phyloP scores from a whole-genome alignment of 2,888 invertebrate species.

The Morpho helenor region DNA sequence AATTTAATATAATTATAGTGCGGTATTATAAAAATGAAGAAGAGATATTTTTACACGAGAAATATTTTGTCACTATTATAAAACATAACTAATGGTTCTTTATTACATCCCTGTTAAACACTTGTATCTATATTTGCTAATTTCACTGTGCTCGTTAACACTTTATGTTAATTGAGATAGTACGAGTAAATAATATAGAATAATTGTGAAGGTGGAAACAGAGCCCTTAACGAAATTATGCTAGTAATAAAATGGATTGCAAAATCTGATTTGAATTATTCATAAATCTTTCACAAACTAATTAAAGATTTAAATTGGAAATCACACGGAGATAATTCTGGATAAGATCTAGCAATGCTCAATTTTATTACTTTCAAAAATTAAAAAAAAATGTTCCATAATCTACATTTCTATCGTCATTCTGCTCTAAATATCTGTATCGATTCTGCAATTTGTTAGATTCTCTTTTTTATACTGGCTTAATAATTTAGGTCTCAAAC shows the following conservation, averaged over 20 bases:
- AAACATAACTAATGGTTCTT: too few species aligned
- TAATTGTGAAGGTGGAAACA: not conserved
- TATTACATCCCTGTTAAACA: too few species aligned
- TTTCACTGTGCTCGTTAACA: too few species aligned
- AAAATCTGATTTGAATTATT: slow-evolving; percentile 54
- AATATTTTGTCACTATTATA: too few species aligned
- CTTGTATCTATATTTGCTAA: too few species aligned
- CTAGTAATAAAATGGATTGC: slow-evolving; percentile 7
- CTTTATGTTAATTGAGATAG: too few species aligned
- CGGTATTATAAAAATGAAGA: too few species aligned
- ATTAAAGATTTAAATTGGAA: slow-evolving; percentile 32
- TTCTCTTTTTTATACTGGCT: not conserved
- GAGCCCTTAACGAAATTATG: not conserved
- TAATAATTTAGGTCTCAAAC: slow-evolving; percentile 3
- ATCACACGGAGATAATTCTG: slow-evolving; percentile 15
- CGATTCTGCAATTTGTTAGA: not conserved
- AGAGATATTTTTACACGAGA: too few species aligned
- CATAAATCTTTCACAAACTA: slow-evolving; percentile 50
- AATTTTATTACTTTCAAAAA: slow-evolving; percentile 5
- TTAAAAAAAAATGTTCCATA: too few species aligned
- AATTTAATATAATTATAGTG: too few species aligned
- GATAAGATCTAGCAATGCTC: slow-evolving; percentile 12
- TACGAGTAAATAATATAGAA: too few species aligned
- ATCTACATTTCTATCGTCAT: too few species aligned
- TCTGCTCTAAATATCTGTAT: not conserved